phyloP scores from a whole-genome alignment of 2,888 invertebrate species.

The Barypeithes pellucidus region DNA sequence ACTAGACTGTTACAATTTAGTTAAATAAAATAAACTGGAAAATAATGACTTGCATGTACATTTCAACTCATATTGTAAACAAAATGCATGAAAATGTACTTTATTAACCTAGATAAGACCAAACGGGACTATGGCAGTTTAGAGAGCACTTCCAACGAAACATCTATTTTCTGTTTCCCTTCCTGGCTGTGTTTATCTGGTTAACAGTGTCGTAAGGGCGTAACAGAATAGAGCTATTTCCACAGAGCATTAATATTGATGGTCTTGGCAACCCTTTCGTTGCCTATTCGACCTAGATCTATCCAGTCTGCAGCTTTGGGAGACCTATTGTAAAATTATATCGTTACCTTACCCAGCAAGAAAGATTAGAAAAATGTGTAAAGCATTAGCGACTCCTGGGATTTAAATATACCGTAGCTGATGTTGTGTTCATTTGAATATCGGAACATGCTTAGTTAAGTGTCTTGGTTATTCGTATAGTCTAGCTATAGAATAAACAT shows the following conservation, averaged over 20 bases:
- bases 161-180: constrained; percentile 41
- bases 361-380: too few species aligned
- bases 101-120: constrained; percentile 41
- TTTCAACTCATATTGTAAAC: constrained; percentile 2
- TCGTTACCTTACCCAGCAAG: neutral
- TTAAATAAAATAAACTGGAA: too few species aligned
- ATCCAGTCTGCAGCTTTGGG: constrained; percentile 14
- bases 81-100: constrained; percentile 34
- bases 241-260: constrained; percentile 49
- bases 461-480: too few species aligned
- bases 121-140: constrained; percentile 33
- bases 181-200: constrained; percentile 46
- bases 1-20: too few species aligned
- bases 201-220: constrained; percentile 49
- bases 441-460: too few species aligned
- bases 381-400: too few species aligned
- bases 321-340: constrained; percentile 8
- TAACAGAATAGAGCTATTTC: constrained; percentile 41
- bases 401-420: too few species aligned
- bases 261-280: constrained; percentile 42
- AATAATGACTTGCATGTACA: neutral
- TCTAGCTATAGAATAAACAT: too few species aligned
- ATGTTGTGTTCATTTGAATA: too few species aligned
- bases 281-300: constrained; percentile 22
- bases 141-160: constrained; percentile 44